Conservation (phyloP, 2,113 vertebrate species). For the Rhineura floridana region DNA sequence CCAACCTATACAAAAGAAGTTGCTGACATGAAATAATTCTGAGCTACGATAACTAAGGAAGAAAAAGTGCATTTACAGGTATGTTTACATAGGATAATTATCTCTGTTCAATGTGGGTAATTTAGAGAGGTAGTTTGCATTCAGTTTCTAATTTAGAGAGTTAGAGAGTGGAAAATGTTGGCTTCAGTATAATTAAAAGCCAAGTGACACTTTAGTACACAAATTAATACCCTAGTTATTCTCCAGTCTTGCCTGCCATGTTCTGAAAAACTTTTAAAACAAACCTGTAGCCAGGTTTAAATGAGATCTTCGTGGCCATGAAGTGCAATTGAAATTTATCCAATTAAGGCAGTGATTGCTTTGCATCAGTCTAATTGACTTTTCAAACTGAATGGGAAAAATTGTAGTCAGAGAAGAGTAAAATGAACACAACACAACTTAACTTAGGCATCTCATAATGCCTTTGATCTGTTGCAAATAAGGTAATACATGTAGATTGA, state of each 20-base stretch:
- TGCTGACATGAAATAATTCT: background rate
- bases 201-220: conserved; percentile 40
- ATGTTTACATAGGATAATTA: conserved; percentile 25
- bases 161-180: conserved; percentile 31
- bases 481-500: conserved; percentile 2
- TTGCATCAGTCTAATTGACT: conserved; percentile 36
- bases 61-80: conserved; percentile 4
- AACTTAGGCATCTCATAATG: background rate
- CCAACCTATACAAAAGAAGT: background rate
- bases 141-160: conserved; percentile 34
- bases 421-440: conserved; percentile 5
- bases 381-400: conserved; percentile 29
- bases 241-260: background rate
- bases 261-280: background rate
- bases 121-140: conserved; percentile 21
- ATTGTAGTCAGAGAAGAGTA: conserved; percentile 10
- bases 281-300: conserved; percentile 28
- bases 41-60: background rate
- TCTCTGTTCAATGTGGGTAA: conserved; percentile 13
- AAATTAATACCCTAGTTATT: conserved; percentile 40
- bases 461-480: conserved; percentile 12
- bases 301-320: conserved; percentile 31
- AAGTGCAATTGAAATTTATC: conserved; percentile 29
- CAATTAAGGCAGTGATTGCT: conserved; percentile 28
- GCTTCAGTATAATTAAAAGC: conserved; percentile 38